Evolutionary conservation across 2,888 invertebrate species (phyloP).

Genomic region (Ctena decussata): DNA sequence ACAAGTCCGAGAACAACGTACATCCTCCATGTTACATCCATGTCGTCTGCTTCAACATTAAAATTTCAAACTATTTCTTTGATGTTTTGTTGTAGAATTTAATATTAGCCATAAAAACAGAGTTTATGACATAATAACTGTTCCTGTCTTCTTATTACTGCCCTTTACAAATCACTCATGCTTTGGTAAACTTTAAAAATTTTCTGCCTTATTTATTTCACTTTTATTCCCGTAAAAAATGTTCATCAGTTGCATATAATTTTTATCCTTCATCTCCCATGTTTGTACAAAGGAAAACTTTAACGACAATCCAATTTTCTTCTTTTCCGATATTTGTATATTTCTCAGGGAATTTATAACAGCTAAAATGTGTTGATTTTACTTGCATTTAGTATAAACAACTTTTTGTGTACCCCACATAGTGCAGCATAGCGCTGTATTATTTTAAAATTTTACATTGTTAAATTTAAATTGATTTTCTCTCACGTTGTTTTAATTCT

Average conservation of each 20-base stretch:
- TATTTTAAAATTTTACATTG: too few relatives aligned
- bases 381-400: too few relatives aligned
- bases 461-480: too few relatives aligned
- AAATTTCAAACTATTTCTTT: background rate
- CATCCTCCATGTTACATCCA: background rate
- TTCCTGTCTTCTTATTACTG: background rate
- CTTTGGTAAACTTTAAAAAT: background rate
- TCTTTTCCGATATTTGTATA: too few relatives aligned
- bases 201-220: background rate
- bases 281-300: too few relatives aligned
- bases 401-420: background rate
- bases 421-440: background rate
- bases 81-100: background rate
- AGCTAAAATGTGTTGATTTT: too few relatives aligned
- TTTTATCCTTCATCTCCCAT: too few relatives aligned
- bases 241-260: too few relatives aligned
- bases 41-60: background rate
- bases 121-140: conserved; percentile 5
- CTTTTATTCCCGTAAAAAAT: too few relatives aligned
- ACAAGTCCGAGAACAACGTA: background rate
- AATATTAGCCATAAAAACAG: background rate
- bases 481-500: background rate
- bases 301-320: too few relatives aligned
- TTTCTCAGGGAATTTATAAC: too few relatives aligned
- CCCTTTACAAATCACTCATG: background rate